These are phyloP conservation scores for Torymus texanus DNA, from an alignment of 2,888 invertebrate genomes.

Conservation along the genomic window DNA sequence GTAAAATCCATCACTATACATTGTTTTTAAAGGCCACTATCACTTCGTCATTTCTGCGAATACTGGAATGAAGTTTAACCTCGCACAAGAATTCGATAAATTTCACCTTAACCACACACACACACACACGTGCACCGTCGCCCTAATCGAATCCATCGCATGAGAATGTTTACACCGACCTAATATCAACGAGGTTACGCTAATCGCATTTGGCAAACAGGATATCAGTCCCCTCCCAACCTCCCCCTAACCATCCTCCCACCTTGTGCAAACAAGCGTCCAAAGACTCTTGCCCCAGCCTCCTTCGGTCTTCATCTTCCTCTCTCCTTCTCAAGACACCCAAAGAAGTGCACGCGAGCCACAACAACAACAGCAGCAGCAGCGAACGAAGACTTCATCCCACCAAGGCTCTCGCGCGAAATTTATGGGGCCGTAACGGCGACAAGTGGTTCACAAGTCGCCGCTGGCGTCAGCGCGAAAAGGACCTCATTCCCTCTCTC, in stretches of 20 bases:
- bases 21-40: too few relatives aligned
- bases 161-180: conserved; percentile 34
- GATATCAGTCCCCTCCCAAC: conserved; percentile 4
- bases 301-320: not conserved
- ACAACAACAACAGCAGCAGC: conserved; percentile 5
- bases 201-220: conserved; percentile 47
- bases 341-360: conserved; percentile 15
- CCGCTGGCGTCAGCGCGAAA: conserved; percentile 78
- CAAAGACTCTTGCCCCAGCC: not conserved
- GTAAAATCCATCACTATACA: too few relatives aligned
- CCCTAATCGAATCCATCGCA: conserved; percentile 20
- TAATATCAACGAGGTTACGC: conserved; percentile 36
- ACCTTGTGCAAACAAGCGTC: conserved; percentile 14
- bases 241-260: not conserved
- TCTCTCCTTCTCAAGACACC: not conserved
- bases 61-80: too few relatives aligned
- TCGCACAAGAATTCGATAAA: too few relatives aligned
- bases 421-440: conserved; percentile 81
- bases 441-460: conserved; percentile 81
- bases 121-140: not conserved
- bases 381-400: not conserved
- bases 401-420: conserved; percentile 57
- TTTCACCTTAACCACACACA: too few relatives aligned
- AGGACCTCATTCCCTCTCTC: conserved; percentile 67
- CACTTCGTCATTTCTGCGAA: too few relatives aligned